These are phyloP conservation scores for Apogon hyalosoma DNA, from an alignment of 2,797 vertebrate genomes.

Conservation along the genomic window DNA sequence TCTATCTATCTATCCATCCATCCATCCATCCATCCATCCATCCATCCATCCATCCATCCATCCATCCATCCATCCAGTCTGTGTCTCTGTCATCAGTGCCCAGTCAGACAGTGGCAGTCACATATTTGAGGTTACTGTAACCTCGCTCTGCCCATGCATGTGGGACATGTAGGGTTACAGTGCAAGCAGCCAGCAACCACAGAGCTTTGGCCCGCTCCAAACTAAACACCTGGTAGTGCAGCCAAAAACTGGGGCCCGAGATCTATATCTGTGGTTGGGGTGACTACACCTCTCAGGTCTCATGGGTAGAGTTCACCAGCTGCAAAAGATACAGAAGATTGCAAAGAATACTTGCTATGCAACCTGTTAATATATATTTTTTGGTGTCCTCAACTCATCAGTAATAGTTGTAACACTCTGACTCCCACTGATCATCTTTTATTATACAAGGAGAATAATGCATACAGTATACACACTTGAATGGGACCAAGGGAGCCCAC, in stretches of 20 bases:
- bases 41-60: constrained; percentile 16
- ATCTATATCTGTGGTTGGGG: constrained; percentile 44
- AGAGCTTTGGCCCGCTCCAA: constrained; percentile 61
- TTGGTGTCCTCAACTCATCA: constrained; percentile 8
- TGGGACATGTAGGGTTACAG: constrained; percentile 61
- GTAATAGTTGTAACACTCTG: constrained; percentile 15
- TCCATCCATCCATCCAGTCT: constrained; percentile 22
- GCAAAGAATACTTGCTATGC: neutral
- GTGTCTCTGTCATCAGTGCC: constrained; percentile 39
- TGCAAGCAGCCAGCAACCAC: constrained; percentile 57
- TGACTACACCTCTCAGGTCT: constrained; percentile 51
- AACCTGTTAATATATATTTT: neutral
- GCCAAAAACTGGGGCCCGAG: constrained; percentile 39
- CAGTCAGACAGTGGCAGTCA: constrained; percentile 32
- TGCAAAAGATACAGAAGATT: constrained; percentile 43
- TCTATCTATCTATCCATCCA: constrained; percentile 9
- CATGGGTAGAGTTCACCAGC: constrained; percentile 12
- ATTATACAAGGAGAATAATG: neutral
- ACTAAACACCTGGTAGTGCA: constrained; percentile 69
- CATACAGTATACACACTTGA: constrained; percentile 17
- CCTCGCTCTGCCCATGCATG: constrained; percentile 37
- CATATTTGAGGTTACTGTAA: constrained; percentile 41
- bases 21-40: neutral
- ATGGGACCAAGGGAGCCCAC: constrained; percentile 41
- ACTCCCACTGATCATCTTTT: constrained; percentile 21